Evolutionary conservation across 2,797 vertebrate genomes (phyloP).

Genomic region (Mycteria americana): DNA sequence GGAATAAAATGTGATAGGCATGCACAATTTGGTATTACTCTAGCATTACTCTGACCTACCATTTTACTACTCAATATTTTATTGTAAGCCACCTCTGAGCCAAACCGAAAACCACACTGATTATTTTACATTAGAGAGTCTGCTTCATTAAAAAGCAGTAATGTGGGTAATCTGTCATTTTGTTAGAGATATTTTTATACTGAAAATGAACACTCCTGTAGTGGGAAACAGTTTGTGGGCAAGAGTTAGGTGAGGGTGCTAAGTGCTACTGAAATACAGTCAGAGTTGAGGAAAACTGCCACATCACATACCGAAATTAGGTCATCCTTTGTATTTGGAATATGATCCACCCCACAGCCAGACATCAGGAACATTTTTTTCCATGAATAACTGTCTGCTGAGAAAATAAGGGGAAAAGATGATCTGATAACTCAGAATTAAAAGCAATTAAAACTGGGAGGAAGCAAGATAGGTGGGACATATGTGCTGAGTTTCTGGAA

Average conservation of each 20-base stretch:
- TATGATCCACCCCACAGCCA: background rate
- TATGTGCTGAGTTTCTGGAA: background rate
- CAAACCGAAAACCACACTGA: slow-evolving; percentile 23
- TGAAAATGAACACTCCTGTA: slow-evolving; percentile 21
- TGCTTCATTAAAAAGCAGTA: slow-evolving; percentile 36
- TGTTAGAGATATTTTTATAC: slow-evolving; percentile 8
- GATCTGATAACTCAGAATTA: slow-evolving; percentile 20
- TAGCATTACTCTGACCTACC: slow-evolving; percentile 13
- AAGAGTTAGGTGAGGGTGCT: slow-evolving; percentile 37
- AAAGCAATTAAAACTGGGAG: slow-evolving; percentile 1
- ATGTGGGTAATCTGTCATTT: slow-evolving; percentile 4
- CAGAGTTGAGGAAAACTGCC: slow-evolving; percentile 8
- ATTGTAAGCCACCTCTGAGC: slow-evolving; percentile 11
- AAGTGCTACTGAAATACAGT: slow-evolving; percentile 23
- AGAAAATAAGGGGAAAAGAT: slow-evolving; percentile 19
- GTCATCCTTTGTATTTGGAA: slow-evolving; percentile 26
- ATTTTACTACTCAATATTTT: slow-evolving; percentile 36
- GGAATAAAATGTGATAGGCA: slow-evolving; percentile 15
- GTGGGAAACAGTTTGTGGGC: slow-evolving; percentile 13
- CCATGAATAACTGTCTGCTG: slow-evolving; percentile 26
- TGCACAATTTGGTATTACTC: background rate
- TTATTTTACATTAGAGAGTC: slow-evolving; percentile 31
- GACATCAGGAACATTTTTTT: slow-evolving; percentile 27
- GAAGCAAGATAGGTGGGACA: background rate
- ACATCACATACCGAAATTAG: background rate